Conservation (phyloP, 1,140 invertebrate genomes). For the Papilio polytes region DNA sequence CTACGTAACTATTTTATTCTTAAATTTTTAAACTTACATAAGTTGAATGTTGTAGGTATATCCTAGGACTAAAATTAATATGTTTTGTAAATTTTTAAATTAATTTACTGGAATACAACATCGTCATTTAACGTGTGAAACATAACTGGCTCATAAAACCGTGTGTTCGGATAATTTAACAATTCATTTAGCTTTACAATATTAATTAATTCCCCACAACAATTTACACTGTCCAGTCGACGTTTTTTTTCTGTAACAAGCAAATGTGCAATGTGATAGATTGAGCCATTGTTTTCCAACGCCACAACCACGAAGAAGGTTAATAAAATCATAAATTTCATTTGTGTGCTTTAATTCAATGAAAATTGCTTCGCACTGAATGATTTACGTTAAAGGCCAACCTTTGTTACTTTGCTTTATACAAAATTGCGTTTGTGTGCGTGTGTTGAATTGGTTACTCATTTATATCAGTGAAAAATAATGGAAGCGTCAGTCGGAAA, state of each 20-base stretch:
- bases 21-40: background rate
- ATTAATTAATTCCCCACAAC: constrained; percentile 5
- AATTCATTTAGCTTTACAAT: constrained; percentile 2
- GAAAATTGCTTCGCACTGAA: constrained; percentile 26
- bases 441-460: background rate
- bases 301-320: constrained; percentile 20
- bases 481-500: background rate
- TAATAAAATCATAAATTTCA: constrained; percentile 36
- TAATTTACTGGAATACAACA: background rate
- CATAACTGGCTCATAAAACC: constrained; percentile 1
- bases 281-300: constrained; percentile 32
- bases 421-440: background rate
- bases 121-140: background rate
- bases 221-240: constrained; percentile 6
- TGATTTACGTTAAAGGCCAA: constrained; percentile 27
- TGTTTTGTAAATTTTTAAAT: background rate
- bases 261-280: constrained; percentile 31
- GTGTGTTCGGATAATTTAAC: background rate
- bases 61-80: background rate
- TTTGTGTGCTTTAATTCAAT: constrained; percentile 31
- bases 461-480: background rate
- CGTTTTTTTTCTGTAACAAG: background rate
- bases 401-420: constrained; percentile 16
- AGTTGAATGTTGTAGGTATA: background rate
- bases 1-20: background rate